Evolutionary conservation across 2,888 invertebrate species (phyloP).

Genomic region (Drosophila rellima): DNA sequence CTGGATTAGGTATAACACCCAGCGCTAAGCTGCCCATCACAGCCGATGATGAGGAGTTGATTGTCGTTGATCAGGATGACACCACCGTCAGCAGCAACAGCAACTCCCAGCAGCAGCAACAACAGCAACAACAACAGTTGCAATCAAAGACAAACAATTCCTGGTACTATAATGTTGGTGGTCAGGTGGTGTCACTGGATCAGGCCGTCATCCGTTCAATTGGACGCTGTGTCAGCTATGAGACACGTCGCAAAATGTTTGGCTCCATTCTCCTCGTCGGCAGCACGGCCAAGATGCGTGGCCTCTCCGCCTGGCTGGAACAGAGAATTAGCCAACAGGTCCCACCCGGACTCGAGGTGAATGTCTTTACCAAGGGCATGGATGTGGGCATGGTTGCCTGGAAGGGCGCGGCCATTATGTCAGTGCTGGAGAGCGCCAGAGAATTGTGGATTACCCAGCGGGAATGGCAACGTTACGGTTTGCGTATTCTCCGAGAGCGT

Average conservation of each 20-base stretch:
- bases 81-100: constrained; percentile 52
- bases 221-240: constrained; percentile 95
- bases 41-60: constrained; percentile 82
- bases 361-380: constrained; percentile 96
- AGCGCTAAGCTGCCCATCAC: constrained; percentile 84
- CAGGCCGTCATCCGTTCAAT: constrained; percentile 96
- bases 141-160: constrained; percentile 29
- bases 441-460: constrained; percentile 95
- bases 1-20: too few species aligned
- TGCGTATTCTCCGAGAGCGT: constrained; percentile 94
- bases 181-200: constrained; percentile 94
- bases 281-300: constrained; percentile 95
- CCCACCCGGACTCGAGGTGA: constrained; percentile 95
- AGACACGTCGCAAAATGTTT: constrained; percentile 97
- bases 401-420: constrained; percentile 98
- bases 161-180: constrained; percentile 89
- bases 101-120: constrained; percentile 87
- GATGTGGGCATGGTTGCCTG: constrained; percentile 96
- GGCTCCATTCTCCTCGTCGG: constrained; percentile 96
- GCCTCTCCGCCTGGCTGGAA: constrained; percentile 94
- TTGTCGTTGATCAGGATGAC: constrained; percentile 87
- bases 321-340: constrained; percentile 92
- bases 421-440: constrained; percentile 96
- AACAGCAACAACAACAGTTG: constrained; percentile 88
- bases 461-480: constrained; percentile 95